A percentile compares a stretch with the other conserved stretches of the same genome.
phyloP scores from a whole-genome alignment of 1,140 invertebrate species.

The Drosophila burlai region DNA sequence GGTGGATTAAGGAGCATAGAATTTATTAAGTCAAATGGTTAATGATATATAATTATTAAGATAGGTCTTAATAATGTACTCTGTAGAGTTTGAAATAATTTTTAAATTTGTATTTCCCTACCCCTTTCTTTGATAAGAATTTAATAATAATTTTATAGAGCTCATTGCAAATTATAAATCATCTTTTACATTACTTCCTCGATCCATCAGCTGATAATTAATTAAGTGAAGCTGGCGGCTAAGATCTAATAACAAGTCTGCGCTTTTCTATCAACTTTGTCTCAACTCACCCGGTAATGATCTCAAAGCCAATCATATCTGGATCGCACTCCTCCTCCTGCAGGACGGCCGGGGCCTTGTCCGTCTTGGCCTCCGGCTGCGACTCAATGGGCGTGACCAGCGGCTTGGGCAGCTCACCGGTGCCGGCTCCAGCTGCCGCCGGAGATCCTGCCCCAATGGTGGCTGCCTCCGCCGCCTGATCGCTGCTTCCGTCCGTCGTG shows the following conservation, averaged over 20 bases:
- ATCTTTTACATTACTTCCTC: background rate
- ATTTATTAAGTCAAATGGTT: background rate
- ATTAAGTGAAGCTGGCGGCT: conserved; percentile 2
- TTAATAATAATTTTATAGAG: background rate
- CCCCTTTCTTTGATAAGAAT: background rate
- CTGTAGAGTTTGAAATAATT: background rate
- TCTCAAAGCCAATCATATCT: conserved; percentile 95
- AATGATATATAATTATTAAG: background rate
- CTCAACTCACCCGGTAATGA: conserved; percentile 91
- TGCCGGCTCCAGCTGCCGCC: conserved; percentile 24
- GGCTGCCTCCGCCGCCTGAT: conserved; percentile 33
- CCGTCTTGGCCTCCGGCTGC: conserved; percentile 70
- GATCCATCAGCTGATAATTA: background rate
- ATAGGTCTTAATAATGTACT: background rate
- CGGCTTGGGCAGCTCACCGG: conserved; percentile 65
- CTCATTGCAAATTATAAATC: background rate
- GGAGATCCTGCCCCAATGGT: conserved; percentile 20
- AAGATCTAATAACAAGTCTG: background rate
- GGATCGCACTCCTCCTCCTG: conserved; percentile 91
- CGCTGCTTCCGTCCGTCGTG: conserved; percentile 45
- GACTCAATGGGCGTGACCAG: conserved; percentile 58
- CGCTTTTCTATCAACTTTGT: conserved; percentile 4
- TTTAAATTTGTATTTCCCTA: background rate
- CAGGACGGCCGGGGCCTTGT: conserved; percentile 58
- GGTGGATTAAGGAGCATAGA: background rate